Conservation (phyloP, 64 coral and sea anemone genomes). For the Dendrophyllia cribrosa region DNA sequence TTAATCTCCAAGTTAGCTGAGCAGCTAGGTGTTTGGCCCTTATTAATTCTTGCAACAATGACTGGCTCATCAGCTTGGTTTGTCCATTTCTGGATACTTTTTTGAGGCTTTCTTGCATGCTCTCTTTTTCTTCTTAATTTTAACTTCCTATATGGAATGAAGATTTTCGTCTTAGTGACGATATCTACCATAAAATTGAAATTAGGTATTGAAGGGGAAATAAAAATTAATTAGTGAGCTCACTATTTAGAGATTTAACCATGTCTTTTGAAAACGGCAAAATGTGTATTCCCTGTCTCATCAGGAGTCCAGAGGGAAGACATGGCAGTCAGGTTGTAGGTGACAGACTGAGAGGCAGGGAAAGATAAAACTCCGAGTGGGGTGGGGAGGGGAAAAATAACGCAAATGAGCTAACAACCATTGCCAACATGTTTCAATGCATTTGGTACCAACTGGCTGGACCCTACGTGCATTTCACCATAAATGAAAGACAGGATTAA, state of each 20-base stretch:
- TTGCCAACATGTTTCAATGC: neutral
- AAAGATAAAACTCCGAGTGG: neutral
- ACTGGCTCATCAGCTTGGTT: too few relatives aligned
- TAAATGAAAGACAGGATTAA: too few relatives aligned
- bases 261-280: neutral
- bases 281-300: neutral
- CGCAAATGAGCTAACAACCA: neutral
- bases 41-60: too few relatives aligned
- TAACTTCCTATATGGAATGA: too few relatives aligned
- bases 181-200: too few relatives aligned
- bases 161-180: too few relatives aligned
- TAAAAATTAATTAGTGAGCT: neutral
- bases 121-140: too few relatives aligned
- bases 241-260: neutral
- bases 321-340: neutral
- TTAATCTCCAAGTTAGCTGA: too few relatives aligned
- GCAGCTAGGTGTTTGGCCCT: too few relatives aligned
- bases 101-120: too few relatives aligned
- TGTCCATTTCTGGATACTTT: too few relatives aligned
- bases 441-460: slow-evolving; percentile 4
- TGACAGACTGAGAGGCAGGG: neutral
- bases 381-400: neutral
- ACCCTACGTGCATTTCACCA: neutral
- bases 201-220: too few relatives aligned
- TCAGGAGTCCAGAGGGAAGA: neutral